Evolutionary conservation across 53 echinoderm and acorn worm genomes (phyloP).

Genomic region (Actinopyga echinites): DNA sequence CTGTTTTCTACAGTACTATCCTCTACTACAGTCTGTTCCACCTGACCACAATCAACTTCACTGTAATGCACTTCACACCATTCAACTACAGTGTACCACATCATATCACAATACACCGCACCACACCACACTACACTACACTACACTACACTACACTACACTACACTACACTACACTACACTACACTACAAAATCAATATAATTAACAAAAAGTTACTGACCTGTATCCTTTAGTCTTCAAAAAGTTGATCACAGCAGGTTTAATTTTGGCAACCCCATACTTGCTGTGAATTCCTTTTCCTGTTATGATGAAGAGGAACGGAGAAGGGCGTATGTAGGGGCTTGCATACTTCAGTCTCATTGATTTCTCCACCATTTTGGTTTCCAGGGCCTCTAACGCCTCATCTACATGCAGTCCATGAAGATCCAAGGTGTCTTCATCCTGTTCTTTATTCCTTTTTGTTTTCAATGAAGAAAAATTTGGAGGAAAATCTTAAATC

Average conservation of each 20-base stretch:
- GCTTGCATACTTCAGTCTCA: neutral
- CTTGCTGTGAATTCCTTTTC: constrained; percentile 78
- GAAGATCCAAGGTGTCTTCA: constrained; percentile 80
- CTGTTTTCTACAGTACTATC: no score
- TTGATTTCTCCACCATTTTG: constrained; percentile 51
- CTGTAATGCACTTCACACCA: no score
- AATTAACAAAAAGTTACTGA: constrained; percentile 35
- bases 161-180: no score
- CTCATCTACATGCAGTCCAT: constrained; percentile 82
- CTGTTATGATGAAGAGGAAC: constrained; percentile 77
- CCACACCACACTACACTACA: no score
- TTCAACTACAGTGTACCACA: no score
- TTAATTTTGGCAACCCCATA: constrained; percentile 79
- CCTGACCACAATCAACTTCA: no score
- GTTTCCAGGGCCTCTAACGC: constrained; percentile 69
- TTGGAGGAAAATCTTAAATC: no score
- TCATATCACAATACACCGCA: no score
- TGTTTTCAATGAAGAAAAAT: no score
- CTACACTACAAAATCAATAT: neutral
- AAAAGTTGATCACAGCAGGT: constrained; percentile 63
- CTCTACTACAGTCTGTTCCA: no score
- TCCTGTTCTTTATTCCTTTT: constrained; percentile 58
- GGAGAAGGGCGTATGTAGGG: constrained; percentile 11
- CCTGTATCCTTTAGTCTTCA: constrained; percentile 72
- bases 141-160: no score